Conservation (phyloP, 2,113 vertebrate genomes). For the Ictalurus furcatus region DNA sequence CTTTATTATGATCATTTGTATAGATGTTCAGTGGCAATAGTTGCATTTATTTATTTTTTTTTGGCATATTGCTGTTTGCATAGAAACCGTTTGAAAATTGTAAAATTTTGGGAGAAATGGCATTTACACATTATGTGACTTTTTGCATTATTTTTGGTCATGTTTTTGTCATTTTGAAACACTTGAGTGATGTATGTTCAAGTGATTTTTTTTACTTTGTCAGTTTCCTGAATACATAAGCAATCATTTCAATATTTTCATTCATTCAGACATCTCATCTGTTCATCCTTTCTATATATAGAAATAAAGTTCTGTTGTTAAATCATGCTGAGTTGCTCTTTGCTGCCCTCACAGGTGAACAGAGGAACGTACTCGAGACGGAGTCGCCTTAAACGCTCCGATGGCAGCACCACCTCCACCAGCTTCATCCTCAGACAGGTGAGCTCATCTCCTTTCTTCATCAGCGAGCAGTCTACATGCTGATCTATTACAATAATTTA, state of each 20-base stretch:
- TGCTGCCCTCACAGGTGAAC: slow-evolving; percentile 50
- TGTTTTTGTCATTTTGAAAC: neutral
- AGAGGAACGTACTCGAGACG: slow-evolving; percentile 79
- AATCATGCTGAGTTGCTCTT: slow-evolving; percentile 24
- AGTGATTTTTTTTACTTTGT: neutral
- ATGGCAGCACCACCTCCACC: slow-evolving; percentile 81
- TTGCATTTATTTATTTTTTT: neutral
- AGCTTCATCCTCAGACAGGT: slow-evolving; percentile 77
- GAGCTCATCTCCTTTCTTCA: slow-evolving; percentile 51
- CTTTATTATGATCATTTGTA: neutral
- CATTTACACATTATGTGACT: neutral
- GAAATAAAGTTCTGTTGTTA: neutral
- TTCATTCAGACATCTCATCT: slow-evolving; percentile 48
- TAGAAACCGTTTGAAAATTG: neutral
- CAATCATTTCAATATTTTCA: neutral
- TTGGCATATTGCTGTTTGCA: neutral
- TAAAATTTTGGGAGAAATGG: neutral
- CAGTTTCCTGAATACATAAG: neutral
- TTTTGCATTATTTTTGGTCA: neutral
- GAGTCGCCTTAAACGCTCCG: slow-evolving; percentile 74
- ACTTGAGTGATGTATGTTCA: neutral
- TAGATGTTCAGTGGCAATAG: neutral
- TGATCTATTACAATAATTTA: neutral
- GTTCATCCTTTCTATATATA: slow-evolving; percentile 6
- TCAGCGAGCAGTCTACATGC: neutral